Evolutionary conservation across 2,888 invertebrate species (phyloP), one percentile per base, ranked within the genome.

Genomic region (Anaspis maculata): DNA sequence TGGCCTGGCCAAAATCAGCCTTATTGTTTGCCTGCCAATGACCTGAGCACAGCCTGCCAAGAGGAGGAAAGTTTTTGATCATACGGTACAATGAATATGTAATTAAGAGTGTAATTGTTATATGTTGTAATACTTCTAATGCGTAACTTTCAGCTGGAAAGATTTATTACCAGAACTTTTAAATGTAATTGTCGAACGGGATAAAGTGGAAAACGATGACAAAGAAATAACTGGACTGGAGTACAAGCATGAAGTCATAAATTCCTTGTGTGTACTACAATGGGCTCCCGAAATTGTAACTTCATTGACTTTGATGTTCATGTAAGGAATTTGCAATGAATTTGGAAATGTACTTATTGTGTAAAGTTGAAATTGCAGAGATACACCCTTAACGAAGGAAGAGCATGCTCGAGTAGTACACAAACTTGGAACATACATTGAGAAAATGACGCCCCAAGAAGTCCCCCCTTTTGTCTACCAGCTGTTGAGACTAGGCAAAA

Each of bases 381-480:
- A 77, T 46, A 70, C 78, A 54, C 67, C 72, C 11, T 49, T 81
- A 33, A 66, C 71, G 0, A 71, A 72, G 30, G 69, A 69, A 30
- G 76, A 79, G 46, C 77, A 77, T 49, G 63, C 65, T 27, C 68
- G 72, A 52, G 73, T 80, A 2, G 73, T 81, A 2, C 74, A 69
- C 47, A 77, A 78, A 46, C 60, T 83, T 13, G 76, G 77, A 39
- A 66, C 70, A 1, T 70, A 74, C 50, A 60, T 83, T 14, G 68
- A 71, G 32, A 71, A 73, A 27, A 55, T 77, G 31, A 67, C 72
- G 3, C 70, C 77, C 0, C 74, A 77, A 37, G 74, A 77, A 45
- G 50, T 83, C 15, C 83, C 83, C 1, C 73, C 79, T 1, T 63
- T 83, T 15, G 71, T 78, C 0, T 77, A 80, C 61, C 81, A 83